Evolutionary conservation across 2,888 invertebrate species (phyloP).

Genomic region (Subacronicta megacephala): DNA sequence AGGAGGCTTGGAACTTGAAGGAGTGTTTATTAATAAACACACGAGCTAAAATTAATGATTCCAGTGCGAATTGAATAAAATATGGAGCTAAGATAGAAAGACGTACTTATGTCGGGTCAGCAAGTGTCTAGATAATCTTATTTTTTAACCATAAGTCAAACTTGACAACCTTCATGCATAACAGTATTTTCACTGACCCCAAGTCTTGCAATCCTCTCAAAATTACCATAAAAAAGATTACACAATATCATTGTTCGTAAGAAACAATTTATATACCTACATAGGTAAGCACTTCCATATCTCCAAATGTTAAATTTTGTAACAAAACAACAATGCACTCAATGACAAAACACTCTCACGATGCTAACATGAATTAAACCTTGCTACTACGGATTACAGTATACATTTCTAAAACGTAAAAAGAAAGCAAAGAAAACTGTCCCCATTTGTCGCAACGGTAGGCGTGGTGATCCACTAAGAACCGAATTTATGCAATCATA

Average conservation of each 20-base stretch:
- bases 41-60: too few relatives aligned
- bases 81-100: too few relatives aligned
- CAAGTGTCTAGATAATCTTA: too few relatives aligned
- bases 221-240: slow-evolving; percentile 49
- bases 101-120: too few relatives aligned
- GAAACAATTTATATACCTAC: slow-evolving; percentile 45
- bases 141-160: too few relatives aligned
- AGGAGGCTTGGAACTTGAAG: too few relatives aligned
- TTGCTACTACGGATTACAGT: slow-evolving; percentile 9
- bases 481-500: slow-evolving; percentile 38
- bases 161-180: too few relatives aligned
- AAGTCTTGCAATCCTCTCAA: slow-evolving; percentile 35
- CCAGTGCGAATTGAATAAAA: too few relatives aligned
- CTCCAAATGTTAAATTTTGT: slow-evolving; percentile 51
- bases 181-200: too few relatives aligned
- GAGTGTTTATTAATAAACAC: too few relatives aligned
- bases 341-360: slow-evolving; percentile 44
- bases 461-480: slow-evolving; percentile 79
- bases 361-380: slow-evolving; percentile 29
- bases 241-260: slow-evolving; percentile 52
- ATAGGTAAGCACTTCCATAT: slow-evolving; percentile 37
- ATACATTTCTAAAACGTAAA: slow-evolving; percentile 17
- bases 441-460: slow-evolving; percentile 83
- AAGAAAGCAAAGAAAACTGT: slow-evolving; percentile 74
- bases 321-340: slow-evolving; percentile 47